Evolutionary conservation across 2,113 vertebrate genomes (phyloP).

Genomic region (Melanocharis versteri): DNA sequence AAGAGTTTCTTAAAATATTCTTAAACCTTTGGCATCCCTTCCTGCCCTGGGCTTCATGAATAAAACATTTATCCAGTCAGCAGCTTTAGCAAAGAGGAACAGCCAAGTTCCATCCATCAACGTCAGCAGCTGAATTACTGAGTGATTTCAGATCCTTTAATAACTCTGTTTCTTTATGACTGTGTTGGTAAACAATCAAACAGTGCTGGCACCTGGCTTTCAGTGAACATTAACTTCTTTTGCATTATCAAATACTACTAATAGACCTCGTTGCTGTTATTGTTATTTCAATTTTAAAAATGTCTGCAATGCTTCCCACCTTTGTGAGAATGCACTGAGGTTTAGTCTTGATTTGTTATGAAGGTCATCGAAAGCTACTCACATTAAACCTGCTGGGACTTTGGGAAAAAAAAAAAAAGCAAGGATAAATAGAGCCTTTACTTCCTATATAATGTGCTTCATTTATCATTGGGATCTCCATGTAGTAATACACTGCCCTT

Average conservation of each 20-base stretch:
- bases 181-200: conserved; percentile 76
- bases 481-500: conserved; percentile 26
- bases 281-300: background rate
- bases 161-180: conserved; percentile 71
- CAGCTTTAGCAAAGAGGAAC: conserved; percentile 80
- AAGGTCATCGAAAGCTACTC: conserved; percentile 41
- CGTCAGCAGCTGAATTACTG: conserved; percentile 77
- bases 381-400: conserved; percentile 31
- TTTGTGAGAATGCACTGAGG: background rate
- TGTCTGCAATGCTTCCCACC: background rate
- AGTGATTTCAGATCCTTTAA: conserved; percentile 75
- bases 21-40: conserved; percentile 86
- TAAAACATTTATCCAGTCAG: conserved; percentile 90
- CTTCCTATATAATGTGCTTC: conserved; percentile 53
- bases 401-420: background rate
- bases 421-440: conserved; percentile 46
- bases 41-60: conserved; percentile 83
- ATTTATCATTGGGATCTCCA: conserved; percentile 52
- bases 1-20: conserved; percentile 89
- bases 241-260: conserved; percentile 47
- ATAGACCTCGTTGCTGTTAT: background rate
- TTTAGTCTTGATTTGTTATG: conserved; percentile 24
- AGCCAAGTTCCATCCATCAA: conserved; percentile 87
- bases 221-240: conserved; percentile 50
- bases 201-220: conserved; percentile 47